Evolutionary conservation across 1,140 invertebrate species (phyloP).

Genomic region (Ceratitis capitata): DNA sequence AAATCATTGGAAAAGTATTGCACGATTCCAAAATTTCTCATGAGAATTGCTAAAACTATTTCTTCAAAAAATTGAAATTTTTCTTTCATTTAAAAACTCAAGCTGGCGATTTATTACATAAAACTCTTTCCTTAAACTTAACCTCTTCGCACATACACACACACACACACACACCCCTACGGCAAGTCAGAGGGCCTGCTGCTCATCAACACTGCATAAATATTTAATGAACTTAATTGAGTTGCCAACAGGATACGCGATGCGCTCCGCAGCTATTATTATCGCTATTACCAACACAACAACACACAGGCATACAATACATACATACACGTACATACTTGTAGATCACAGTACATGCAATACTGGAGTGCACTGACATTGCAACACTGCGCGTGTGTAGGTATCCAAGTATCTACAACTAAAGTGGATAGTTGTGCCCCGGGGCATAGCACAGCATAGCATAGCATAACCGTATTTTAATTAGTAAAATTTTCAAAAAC

Average conservation of each 20-base stretch:
- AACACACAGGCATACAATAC: neutral
- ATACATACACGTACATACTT: neutral
- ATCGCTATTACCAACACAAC: neutral
- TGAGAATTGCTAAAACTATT: too few species aligned
- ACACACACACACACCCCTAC: too few species aligned
- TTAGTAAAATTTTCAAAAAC: slow-evolving; percentile 37
- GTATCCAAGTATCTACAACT: neutral
- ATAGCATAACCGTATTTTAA: slow-evolving; percentile 18
- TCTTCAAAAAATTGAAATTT: too few species aligned
- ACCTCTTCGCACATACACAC: too few species aligned
- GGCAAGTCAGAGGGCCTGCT: too few species aligned
- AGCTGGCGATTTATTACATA: too few species aligned
- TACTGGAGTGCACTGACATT: neutral
- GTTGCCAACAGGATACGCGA: slow-evolving; percentile 22
- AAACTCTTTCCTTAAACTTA: too few species aligned
- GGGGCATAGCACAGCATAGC: slow-evolving; percentile 1
- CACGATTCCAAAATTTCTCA: too few species aligned
- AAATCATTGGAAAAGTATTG: too few species aligned
- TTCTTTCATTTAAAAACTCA: too few species aligned
- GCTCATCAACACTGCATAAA: slow-evolving; percentile 12
- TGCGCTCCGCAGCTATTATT: neutral
- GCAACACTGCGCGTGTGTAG: too few species aligned
- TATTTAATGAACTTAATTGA: slow-evolving; percentile 38
- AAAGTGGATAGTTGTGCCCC: neutral
- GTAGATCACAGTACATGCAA: too few species aligned